phyloP scores from a whole-genome alignment of 2,888 invertebrate species.

The Oxytorus armatus region DNA sequence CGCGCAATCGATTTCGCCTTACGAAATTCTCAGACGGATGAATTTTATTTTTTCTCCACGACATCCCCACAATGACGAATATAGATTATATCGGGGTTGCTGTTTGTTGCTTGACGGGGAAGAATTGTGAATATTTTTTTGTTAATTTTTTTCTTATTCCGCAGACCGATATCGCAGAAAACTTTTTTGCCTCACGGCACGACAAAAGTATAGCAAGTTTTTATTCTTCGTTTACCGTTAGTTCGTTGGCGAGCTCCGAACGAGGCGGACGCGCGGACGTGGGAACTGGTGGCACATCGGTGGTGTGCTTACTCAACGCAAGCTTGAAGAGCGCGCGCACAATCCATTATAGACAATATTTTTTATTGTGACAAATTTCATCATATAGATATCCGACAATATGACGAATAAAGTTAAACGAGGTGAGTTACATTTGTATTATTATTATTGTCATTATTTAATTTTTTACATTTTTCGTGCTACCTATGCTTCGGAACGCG shows the following conservation, averaged over 20 bases:
- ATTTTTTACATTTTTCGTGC: neutral
- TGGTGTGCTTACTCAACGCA: no score
- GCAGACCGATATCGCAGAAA: conserved; percentile 59
- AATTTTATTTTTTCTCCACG: no score
- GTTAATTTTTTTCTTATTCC: conserved; percentile 4
- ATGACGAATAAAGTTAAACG: conserved; percentile 59
- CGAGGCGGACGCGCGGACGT: conserved; percentile 29
- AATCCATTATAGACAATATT: conserved; percentile 14
- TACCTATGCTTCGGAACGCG: neutral
- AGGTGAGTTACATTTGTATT: conserved; percentile 38
- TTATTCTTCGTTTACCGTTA: conserved; percentile 45
- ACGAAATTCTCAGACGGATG: no score
- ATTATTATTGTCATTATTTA: neutral
- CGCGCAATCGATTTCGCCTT: no score
- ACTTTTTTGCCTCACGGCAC: conserved; percentile 55
- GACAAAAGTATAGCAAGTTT: conserved; percentile 43
- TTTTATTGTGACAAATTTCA: conserved; percentile 5
- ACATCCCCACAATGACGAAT: no score
- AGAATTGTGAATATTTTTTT: no score
- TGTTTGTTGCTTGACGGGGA: no score
- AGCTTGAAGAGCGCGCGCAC: neutral
- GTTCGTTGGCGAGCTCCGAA: conserved; percentile 49
- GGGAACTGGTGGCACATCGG: no score
- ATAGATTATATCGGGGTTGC: no score
- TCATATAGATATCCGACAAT: neutral